Evolutionary conservation across 2,113 vertebrate species (phyloP).

Genomic region (Spea bombifrons): DNA sequence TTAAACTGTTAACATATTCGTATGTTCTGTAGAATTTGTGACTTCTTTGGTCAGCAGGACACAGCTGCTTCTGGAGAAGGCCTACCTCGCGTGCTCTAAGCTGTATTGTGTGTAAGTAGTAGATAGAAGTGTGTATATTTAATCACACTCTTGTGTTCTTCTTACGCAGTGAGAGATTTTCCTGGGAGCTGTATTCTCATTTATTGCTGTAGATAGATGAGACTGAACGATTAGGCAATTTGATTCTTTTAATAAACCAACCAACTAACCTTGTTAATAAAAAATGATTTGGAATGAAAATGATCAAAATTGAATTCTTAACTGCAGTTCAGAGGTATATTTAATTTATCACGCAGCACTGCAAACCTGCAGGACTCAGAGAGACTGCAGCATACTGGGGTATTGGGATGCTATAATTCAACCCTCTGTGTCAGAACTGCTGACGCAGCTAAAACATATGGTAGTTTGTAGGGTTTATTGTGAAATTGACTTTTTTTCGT

Average conservation of each 20-base stretch:
- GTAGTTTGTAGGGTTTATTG: too few relatives aligned
- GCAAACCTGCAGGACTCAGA: neutral
- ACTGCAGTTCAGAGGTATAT: neutral
- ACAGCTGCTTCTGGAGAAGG: too few relatives aligned
- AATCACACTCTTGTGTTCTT: slow-evolving; percentile 16
- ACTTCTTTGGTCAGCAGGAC: too few relatives aligned
- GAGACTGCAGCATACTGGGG: too few relatives aligned
- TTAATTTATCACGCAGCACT: neutral
- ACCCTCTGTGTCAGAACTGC: too few relatives aligned
- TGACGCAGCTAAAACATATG: too few relatives aligned
- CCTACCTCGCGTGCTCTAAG: too few relatives aligned
- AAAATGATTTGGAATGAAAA: slow-evolving; percentile 29
- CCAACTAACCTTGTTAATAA: slow-evolving; percentile 34
- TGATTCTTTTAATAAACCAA: slow-evolving; percentile 27
- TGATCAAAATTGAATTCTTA: slow-evolving; percentile 23
- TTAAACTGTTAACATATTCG: too few relatives aligned
- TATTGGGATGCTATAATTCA: too few relatives aligned
- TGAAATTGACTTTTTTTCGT: too few relatives aligned
- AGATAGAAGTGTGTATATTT: slow-evolving; percentile 6
- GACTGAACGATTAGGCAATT: slow-evolving; percentile 24
- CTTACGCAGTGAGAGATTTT: slow-evolving; percentile 16
- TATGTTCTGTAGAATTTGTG: too few relatives aligned
- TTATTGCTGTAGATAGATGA: slow-evolving; percentile 18
- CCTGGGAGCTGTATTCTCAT: slow-evolving; percentile 24
- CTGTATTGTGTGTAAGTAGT: neutral